phyloP scores from a whole-genome alignment of 1,140 invertebrate genomes.

The Polyergus mexicanus region DNA sequence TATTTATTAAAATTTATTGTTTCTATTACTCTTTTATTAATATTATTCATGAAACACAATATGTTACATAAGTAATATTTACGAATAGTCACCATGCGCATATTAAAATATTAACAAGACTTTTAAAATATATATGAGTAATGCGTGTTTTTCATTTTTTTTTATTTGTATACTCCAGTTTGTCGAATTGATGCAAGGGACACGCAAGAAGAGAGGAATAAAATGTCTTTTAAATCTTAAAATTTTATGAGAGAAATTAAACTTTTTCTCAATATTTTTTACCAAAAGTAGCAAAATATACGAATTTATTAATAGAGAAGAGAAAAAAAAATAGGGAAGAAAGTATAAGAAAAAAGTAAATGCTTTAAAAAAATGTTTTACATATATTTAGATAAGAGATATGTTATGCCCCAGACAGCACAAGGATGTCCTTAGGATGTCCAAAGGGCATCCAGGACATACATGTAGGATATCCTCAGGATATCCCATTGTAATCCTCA shows the following conservation, averaged over 20 bases:
- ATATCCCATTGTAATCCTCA: too few species aligned
- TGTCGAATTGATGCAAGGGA: neutral
- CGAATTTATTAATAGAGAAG: neutral
- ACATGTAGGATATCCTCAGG: too few species aligned
- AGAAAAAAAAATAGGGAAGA: neutral
- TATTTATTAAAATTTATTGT: neutral
- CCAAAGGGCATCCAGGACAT: too few species aligned
- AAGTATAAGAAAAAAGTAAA: neutral
- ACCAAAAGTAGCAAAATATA: neutral
- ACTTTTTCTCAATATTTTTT: constrained; percentile 27
- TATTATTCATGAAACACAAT: neutral
- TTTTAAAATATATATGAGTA: constrained; percentile 15
- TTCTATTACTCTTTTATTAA: neutral
- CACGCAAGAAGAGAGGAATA: neutral
- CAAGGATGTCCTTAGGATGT: too few species aligned
- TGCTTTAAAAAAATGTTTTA: neutral
- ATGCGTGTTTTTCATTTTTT: neutral
- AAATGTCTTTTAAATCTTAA: neutral
- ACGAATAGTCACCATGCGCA: neutral
- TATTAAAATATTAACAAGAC: neutral
- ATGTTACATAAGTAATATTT: neutral
- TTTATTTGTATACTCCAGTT: neutral
- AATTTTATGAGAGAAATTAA: neutral
- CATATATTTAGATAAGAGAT: neutral
- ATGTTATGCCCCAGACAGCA: too few species aligned